These are phyloP conservation scores for Gobio gobio DNA, from an alignment of 2,113 vertebrate species.

Conservation along the genomic window DNA sequence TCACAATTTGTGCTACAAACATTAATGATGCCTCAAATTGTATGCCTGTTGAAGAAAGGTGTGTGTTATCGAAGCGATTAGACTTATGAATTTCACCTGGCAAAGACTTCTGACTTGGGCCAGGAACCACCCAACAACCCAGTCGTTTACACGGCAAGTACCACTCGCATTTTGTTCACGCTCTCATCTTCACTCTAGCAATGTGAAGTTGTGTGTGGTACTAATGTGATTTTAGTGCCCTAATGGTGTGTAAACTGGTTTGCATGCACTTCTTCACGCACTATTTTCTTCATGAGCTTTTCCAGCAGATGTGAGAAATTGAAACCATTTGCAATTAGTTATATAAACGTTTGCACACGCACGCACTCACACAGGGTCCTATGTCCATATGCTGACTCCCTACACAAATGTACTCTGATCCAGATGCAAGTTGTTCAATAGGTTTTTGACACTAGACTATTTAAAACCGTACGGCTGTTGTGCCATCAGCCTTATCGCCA, in stretches of 20 bases:
- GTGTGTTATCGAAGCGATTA: not conserved
- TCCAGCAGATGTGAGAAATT: conserved; percentile 7
- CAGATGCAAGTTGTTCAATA: not conserved
- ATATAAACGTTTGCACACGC: not conserved
- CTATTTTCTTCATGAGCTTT: conserved; percentile 18
- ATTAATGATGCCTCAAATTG: not conserved
- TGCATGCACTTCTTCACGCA: conserved; percentile 18
- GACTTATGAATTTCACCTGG: not conserved
- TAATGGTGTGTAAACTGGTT: conserved; percentile 28
- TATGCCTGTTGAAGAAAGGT: not conserved
- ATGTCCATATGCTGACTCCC: not conserved
- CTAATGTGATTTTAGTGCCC: conserved; percentile 17
- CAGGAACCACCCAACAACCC: not conserved
- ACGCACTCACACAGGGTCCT: not conserved
- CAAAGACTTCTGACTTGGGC: not conserved
- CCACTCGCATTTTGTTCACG: not conserved
- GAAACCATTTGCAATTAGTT: conserved; percentile 11
- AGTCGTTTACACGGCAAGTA: not conserved
- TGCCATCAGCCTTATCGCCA: conserved; percentile 27
- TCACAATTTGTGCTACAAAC: not conserved
- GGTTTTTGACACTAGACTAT: conserved; percentile 18
- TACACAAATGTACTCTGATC: not conserved
- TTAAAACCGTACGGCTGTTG: not conserved
- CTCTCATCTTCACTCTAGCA: not conserved
- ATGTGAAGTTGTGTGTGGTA: conserved; percentile 8